Evolutionary conservation across 2,888 invertebrate genomes (phyloP), one percentile per base, ranked within the genome.

Genomic region (Acrobasis repandana): DNA sequence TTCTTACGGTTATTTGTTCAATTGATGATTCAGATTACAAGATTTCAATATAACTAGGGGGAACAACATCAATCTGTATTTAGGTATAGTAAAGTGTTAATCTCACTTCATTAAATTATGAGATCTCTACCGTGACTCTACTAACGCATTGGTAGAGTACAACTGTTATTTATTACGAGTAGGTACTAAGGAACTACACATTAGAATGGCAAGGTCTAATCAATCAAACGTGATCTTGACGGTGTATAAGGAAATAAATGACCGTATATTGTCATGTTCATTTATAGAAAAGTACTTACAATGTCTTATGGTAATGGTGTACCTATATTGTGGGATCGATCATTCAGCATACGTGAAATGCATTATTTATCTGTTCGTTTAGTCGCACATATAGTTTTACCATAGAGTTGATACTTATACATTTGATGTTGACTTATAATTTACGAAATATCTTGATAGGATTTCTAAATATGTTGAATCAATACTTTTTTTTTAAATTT

Each of bases 221-320:
- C 54, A 38, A 54, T 54, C 54, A 54, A 54, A 54, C 38, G 54
- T 54, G 54, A 54, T 54, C 54, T 54, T 54, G 54, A 36, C 34
- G 38, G 38, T 9, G 38, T 20, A 54, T 54, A 54, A 54, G 54
- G 54, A 54, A 54, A 54, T 54, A 54, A 54, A 54, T 38, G 15
- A 38, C 18, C 11, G 54, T 54, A 33, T 50, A 54, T 54, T 54
- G 54, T 54, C 54, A 54, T 54, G 54, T 54, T 54, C 54, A 54
- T 54, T 54, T 54, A 54, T 38, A 54, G 54, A 54, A 54, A 54
- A 38, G 16, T 54, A 38, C 18, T 38, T 18, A 38, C 54, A 43
- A 38, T 54, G 54, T 38, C 54, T 38, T 54, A 54, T 54, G 54
- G 20, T 54, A 54, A 54, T 38, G 36, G 15, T 36, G 34, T 36